Evolutionary conservation across 2,113 vertebrate genomes (phyloP), one percentile per base, ranked within the genome.

Genomic region (Otus sunia): DNA sequence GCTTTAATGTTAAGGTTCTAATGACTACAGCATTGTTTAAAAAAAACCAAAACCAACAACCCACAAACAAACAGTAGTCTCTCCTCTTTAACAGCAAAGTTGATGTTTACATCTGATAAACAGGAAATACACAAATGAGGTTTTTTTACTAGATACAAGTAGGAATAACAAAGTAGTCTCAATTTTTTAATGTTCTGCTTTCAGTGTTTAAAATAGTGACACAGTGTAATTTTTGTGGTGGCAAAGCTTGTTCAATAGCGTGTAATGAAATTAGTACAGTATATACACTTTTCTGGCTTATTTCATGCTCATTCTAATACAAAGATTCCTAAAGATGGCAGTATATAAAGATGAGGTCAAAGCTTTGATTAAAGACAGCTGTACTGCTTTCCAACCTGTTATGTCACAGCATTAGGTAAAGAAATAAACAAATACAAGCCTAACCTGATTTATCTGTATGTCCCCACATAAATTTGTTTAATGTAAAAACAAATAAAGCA

Each of bases 401-500:
- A 97, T 67, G 52, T 95, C 95, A 96, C 43, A 88, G 71, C 34
- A 73, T 63, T 78, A 92, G 64, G 74, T 32, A 95, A 59, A 80
- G 60, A 94, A 94, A 94, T 47, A 92, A 32, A 59, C 77, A 97
- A 97, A 94, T 56, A 86, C 47, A 93, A 97, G 67, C 29, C 68
- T 90, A 77, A 78, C 72, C 52, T 87, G 86, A 82, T 92, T 96
- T 97, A 97, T 97, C 89, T 96, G n/a, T 94, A 78, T 36, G 50
- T 32, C 34, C 68, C 88, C 85, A 93, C 73, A 97, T 96, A 97
- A 96, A 97, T 97, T 96, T 97, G 85, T 95, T 97, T 95, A 93
- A 97, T 88, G 86, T 92, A 95, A 98, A 90, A 98, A 96, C 88
- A 97, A 97, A 97, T 80, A 97, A 92, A 97, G 63, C 66, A 91